A percentile compares a stretch with the other conserved stretches of the same genome.
Evolutionary conservation across 2,797 vertebrate species (phyloP).

Genomic region (Sebastes reedi): DNA sequence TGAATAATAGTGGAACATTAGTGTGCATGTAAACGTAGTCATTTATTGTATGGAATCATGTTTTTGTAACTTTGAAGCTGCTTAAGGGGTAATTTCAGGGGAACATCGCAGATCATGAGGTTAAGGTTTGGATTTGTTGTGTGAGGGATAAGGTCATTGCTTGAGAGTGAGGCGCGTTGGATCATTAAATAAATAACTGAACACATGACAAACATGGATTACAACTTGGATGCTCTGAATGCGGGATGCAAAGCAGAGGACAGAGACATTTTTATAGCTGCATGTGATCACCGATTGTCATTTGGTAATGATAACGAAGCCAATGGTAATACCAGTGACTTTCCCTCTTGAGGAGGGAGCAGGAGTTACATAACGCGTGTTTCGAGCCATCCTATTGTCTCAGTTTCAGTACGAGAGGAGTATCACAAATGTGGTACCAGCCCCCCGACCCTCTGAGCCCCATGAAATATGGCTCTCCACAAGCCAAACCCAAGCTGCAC

Average conservation of each 20-base stretch:
- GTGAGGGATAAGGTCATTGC: not conserved
- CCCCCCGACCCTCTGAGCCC: slow-evolving; percentile 59
- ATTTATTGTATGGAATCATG: not conserved
- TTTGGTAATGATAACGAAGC: slow-evolving; percentile 31
- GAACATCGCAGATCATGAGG: not conserved
- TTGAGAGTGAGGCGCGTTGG: not conserved
- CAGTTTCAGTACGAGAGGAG: slow-evolving; percentile 31
- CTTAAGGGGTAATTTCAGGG: not conserved
- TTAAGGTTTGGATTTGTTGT: not conserved
- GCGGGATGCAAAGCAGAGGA: not conserved
- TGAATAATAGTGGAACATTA: too few relatives aligned
- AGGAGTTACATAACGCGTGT: slow-evolving; percentile 12
- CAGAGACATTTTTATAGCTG: not conserved
- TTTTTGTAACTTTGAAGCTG: not conserved
- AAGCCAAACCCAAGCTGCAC: slow-evolving; percentile 76
- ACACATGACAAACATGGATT: not conserved
- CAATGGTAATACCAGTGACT: slow-evolving; percentile 24
- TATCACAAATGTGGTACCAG: slow-evolving; percentile 63
- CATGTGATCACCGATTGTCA: slow-evolving; percentile 7
- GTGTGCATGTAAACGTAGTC: not conserved
- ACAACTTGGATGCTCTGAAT: not conserved
- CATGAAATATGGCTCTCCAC: slow-evolving; percentile 65
- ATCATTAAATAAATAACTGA: not conserved
- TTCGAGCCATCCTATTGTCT: slow-evolving; percentile 57
- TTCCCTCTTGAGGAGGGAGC: slow-evolving; percentile 10